Evolutionary conservation across 2,797 vertebrate genomes (phyloP).

Genomic region (Anomalospiza imberbis): DNA sequence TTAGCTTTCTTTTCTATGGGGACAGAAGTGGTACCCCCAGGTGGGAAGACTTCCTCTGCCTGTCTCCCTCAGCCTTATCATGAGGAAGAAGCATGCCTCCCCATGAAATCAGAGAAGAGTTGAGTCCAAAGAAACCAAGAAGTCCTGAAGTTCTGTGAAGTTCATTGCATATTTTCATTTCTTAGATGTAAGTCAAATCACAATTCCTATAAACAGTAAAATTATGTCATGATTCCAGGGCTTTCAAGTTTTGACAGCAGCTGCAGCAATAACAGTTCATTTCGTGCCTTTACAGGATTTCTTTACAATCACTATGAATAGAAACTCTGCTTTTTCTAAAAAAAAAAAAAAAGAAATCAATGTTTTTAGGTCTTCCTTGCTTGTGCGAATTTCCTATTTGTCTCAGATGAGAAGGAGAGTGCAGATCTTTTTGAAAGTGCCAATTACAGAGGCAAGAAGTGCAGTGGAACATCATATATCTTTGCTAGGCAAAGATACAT

Average conservation of each 20-base stretch:
- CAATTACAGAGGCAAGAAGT: neutral
- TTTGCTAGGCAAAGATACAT: neutral
- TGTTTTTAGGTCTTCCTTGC: neutral
- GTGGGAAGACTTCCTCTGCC: neutral
- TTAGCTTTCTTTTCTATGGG: neutral
- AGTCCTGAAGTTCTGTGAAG: neutral
- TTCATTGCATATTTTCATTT: neutral
- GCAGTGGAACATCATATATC: neutral
- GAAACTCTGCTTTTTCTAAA: neutral
- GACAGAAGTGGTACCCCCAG: neutral
- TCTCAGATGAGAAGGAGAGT: neutral
- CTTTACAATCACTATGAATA: neutral
- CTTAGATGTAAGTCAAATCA: neutral
- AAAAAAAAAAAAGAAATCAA: neutral
- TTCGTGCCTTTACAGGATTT: neutral
- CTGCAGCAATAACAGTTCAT: neutral
- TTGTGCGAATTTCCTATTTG: neutral
- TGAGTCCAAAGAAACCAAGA: neutral
- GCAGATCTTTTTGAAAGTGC: neutral
- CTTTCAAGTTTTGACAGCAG: neutral
- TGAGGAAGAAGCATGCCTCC: neutral
- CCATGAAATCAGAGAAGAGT: neutral
- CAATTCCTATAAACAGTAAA: neutral
- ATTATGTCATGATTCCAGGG: neutral
- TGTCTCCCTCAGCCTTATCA: neutral